A percentile compares a stretch with the other conserved stretches of the same genome.
phyloP scores from a whole-genome alignment of 2,797 vertebrate species.

The Oreortyx pictus region DNA sequence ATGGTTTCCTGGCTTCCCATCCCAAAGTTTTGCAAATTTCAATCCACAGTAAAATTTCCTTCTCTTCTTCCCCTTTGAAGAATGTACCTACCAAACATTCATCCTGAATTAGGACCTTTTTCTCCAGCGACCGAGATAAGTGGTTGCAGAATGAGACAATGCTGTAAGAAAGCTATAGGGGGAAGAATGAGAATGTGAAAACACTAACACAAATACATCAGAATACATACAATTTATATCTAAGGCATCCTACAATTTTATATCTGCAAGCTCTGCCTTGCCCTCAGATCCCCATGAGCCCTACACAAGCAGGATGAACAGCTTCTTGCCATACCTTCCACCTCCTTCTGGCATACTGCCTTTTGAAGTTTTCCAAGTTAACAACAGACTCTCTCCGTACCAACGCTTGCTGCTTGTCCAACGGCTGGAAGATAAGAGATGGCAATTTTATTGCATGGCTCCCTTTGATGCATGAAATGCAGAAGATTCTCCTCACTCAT shows the following conservation, averaged over 20 bases:
- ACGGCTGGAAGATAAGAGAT: constrained; percentile 86
- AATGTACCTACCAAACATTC: constrained; percentile 78
- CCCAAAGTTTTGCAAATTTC: background rate
- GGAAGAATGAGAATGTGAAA: background rate
- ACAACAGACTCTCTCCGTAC: constrained; percentile 91
- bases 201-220: background rate
- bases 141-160: constrained; percentile 94
- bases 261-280: background rate
- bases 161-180: constrained; percentile 88
- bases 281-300: background rate
- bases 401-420: constrained; percentile 88
- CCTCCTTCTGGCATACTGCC: constrained; percentile 89
- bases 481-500: background rate
- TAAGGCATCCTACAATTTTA: background rate
- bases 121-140: constrained; percentile 89
- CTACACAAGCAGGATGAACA: background rate
- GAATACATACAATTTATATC: background rate
- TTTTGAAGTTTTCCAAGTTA: constrained; percentile 95
- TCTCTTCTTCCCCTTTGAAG: background rate
- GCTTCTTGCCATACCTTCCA: constrained; percentile 87
- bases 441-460: background rate
- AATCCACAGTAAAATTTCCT: background rate
- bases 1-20: accelerated
- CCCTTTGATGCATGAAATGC: background rate
- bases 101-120: constrained; percentile 80